Evolutionary conservation across 2,113 vertebrate species (phyloP), one percentile per base, ranked within the genome.

Genomic region (Glareola pratincola): DNA sequence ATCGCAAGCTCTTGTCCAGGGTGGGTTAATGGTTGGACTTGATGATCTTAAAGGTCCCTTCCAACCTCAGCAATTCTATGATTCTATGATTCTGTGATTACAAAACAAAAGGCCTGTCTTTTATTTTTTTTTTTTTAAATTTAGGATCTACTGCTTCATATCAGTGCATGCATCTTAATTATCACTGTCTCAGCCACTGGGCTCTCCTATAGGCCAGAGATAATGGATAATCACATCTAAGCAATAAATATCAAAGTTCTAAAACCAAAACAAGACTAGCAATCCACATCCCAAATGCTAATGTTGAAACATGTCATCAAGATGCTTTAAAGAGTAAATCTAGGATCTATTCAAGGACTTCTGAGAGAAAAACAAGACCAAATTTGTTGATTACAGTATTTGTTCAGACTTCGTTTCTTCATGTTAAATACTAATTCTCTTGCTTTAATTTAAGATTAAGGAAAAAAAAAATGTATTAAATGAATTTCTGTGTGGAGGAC

Each of bases 331-430:
- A 77, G 59, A 81, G 51, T 83, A 92, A 88, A 94, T 83, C 67
- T 74, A 7, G 66, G n/a, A 26, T 83, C 59, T 74, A 57, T 83
- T 96, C 72, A 92, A 77, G 48, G 78, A 80, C 32, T 92, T 88
- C 19, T 75, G 39, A 63, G 53, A 74, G 66, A 88, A 85, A 95
- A 97, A 74, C 47, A 74, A 80, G 59, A 73, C 32, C 32, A 67
- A 47, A 86, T 88, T 90, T 90, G 41, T 92, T 95, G 64, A 92
- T 94, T 93, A 83, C 51, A 39, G 22, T 73, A 66, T 85, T 86
- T 96, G n/a, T 88, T 90, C 45, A 67, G 48, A 45, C 15, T 85
- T 87, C 32, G 13, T 48, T 73, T 60, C 26, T 84, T 71, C 45
- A 32, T 76, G 41, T 92, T 81, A 69, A 60, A 29, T 88, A 69